Conservation (phyloP, 2,888 invertebrate species). For the Silvanus unidentatus region DNA sequence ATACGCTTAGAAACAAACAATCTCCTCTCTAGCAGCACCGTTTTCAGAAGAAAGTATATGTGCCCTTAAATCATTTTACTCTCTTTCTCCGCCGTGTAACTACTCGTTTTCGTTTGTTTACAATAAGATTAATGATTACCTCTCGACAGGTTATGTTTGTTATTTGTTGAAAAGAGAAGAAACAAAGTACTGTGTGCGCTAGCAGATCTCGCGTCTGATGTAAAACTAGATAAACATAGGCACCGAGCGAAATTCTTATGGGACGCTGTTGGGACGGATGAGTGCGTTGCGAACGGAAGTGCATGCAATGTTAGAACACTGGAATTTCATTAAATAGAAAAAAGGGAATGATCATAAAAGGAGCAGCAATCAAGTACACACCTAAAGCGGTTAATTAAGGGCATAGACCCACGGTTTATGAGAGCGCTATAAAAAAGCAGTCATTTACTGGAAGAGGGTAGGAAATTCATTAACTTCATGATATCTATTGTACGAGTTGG, state of each 20-base stretch:
- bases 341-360: background rate
- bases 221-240: background rate
- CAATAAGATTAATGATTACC: conserved; percentile 1
- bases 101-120: too few relatives aligned
- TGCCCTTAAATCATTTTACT: conserved; percentile 2
- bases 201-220: too few relatives aligned
- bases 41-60: background rate
- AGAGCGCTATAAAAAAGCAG: too few relatives aligned
- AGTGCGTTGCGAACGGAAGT: background rate
- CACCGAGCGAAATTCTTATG: background rate
- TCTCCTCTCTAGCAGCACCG: too few relatives aligned
- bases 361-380: background rate
- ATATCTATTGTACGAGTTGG: too few relatives aligned
- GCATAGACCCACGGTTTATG: background rate
- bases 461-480: too few relatives aligned
- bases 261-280: background rate
- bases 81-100: too few relatives aligned
- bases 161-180: too few relatives aligned
- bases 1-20: conserved; percentile 2
- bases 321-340: conserved; percentile 1
- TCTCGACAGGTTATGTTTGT: background rate
- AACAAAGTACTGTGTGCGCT: too few relatives aligned
- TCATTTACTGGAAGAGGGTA: too few relatives aligned
- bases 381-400: background rate
- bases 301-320: background rate